Evolutionary conservation across 2,888 invertebrate species (phyloP).

Genomic region (Dryocosmus kuriphilus): DNA sequence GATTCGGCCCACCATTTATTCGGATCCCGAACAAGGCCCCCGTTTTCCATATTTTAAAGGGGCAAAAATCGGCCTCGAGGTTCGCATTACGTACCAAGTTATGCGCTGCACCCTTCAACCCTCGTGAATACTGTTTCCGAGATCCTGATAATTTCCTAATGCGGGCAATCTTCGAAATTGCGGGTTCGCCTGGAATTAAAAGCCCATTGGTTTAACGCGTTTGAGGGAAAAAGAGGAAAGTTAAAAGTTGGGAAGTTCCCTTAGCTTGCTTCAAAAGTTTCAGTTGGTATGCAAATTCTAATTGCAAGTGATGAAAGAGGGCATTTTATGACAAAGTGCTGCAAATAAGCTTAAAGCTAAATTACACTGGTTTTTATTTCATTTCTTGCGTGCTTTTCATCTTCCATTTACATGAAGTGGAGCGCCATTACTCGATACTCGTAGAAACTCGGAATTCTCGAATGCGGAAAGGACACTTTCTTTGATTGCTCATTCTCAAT

Average conservation of each 20-base stretch:
- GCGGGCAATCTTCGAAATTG: conserved; percentile 36
- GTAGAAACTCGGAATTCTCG: background rate
- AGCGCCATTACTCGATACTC: conserved; percentile 36
- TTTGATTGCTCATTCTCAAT: conserved; percentile 40
- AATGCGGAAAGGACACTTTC: conserved; percentile 36
- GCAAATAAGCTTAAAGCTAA: conserved; percentile 31
- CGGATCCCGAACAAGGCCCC: background rate
- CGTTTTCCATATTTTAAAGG: conserved; percentile 7
- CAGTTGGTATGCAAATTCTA: background rate
- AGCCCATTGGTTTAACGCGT: conserved; percentile 19
- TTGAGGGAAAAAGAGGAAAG: background rate
- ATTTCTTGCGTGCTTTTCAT: conserved; percentile 31
- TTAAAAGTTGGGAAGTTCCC: background rate
- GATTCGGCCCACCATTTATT: conserved; percentile 19
- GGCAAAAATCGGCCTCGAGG: conserved; percentile 18
- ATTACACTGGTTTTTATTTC: conserved; percentile 26
- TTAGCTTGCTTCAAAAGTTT: background rate
- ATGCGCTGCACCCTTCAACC: background rate
- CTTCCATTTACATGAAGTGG: conserved; percentile 36
- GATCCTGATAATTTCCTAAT: conserved; percentile 38
- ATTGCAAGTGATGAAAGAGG: background rate
- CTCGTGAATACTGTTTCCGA: conserved; percentile 22
- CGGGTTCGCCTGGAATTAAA: conserved; percentile 34
- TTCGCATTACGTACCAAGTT: background rate
- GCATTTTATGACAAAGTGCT: conserved; percentile 7